Evolutionary conservation across 2,113 vertebrate species (phyloP).

Genomic region (Tachuris rubrigastra): DNA sequence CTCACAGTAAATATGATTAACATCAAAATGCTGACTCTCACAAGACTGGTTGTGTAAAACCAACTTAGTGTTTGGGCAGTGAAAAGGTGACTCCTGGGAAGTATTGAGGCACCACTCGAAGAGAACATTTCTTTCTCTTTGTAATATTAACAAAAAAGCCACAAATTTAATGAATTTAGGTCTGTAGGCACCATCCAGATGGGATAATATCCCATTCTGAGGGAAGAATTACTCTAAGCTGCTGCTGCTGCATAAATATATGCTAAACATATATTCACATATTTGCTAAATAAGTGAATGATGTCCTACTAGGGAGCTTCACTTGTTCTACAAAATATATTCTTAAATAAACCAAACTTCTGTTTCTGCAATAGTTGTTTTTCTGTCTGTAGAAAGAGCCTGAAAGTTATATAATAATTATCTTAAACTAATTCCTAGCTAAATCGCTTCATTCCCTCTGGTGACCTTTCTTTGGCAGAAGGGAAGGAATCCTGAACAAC

Average conservation of each 20-base stretch:
- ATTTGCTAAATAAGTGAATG: background rate
- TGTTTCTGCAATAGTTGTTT: background rate
- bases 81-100: background rate
- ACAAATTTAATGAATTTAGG: background rate
- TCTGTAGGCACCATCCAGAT: background rate
- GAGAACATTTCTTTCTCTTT: background rate
- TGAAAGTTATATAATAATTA: background rate
- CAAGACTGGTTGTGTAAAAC: background rate
- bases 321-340: background rate
- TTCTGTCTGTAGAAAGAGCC: background rate
- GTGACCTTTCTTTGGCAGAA: background rate
- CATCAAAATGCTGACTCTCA: background rate
- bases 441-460: background rate
- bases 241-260: background rate
- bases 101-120: background rate
- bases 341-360: background rate
- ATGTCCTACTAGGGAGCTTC: background rate
- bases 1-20: background rate
- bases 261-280: background rate
- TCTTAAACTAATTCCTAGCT: background rate
- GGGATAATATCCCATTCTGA: background rate
- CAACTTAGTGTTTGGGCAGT: background rate
- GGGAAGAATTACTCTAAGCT: background rate
- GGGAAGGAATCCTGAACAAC: background rate
- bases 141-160: background rate